Evolutionary conservation across 2,888 invertebrate genomes (phyloP), one percentile per base, ranked within the genome.

Genomic region (Tyria jacobaeae): DNA sequence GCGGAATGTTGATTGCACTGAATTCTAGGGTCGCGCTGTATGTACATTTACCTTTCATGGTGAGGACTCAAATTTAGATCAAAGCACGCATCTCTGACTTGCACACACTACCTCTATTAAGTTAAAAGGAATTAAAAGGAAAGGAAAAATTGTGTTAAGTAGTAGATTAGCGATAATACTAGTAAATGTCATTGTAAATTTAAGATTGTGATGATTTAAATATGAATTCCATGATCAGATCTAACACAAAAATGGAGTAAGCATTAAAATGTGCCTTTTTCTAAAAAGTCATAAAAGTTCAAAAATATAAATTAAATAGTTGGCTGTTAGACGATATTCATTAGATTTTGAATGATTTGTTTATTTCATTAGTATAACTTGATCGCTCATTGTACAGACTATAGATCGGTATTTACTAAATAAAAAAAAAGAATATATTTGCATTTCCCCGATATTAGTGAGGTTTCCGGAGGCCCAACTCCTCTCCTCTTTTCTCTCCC

Each of bases 1-100:
- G 14, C 9, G 37, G 27, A 47, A 59, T 62, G 49, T 52, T 49
- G 25, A 62, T 17, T 47, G 27, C 27, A 34, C 50, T 17, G 12
- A 17, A 17, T 12, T 12, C 17, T 50, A 50, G 17, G 3, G 2
- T n/a, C 39, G 7, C 39, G 7, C n/a, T 39, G 17, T 17, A 17
- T 15, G 3, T 50, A 31, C 17, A 31, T 31, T 50, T 50, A 17
- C 31, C 34, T 50, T 12, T 50, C 21, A 21, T 31, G 12, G 9
- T 50, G 3, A 3, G 25, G 41, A 10, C n/a, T 50, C 50, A 21
- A 17, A 34, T 10, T 3, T 31, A 50, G 1, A 17, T 5, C 10
- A n/a, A 31, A n/a, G 47, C 47, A 24, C 6, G 41, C n/a, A 17
- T 27, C 39, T 7, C 39, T n/a, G 39, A 39, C 1, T 39, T n/a